phyloP scores from a whole-genome alignment of 1,140 invertebrate species.

The Sarcophaga peregrina region DNA sequence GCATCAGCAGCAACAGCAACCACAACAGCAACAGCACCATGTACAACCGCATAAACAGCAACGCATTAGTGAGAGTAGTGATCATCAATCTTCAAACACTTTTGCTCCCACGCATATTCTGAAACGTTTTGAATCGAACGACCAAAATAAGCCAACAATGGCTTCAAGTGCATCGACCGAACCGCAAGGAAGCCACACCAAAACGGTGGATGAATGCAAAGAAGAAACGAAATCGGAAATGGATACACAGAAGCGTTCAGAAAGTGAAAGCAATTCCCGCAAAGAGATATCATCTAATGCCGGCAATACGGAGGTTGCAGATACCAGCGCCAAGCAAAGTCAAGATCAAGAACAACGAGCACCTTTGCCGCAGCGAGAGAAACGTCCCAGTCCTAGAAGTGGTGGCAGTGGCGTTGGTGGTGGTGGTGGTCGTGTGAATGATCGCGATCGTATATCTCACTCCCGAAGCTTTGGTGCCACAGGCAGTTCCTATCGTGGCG shows the following conservation, averaged over 20 bases:
- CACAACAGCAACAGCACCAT: constrained; percentile 45
- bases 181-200: not conserved
- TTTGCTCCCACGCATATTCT: constrained; percentile 58
- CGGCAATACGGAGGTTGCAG: not conserved
- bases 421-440: constrained; percentile 51
- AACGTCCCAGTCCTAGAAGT: constrained; percentile 64
- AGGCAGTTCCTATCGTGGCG: constrained; percentile 48
- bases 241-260: constrained; percentile 45
- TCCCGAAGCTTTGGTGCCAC: constrained; percentile 61
- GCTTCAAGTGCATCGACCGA: constrained; percentile 39
- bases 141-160: constrained; percentile 47
- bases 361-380: constrained; percentile 44
- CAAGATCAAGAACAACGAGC: constrained; percentile 31
- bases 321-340: constrained; percentile 3
- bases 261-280: constrained; percentile 48
- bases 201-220: constrained; percentile 32
- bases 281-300: constrained; percentile 1
- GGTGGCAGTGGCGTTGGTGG: constrained; percentile 56
- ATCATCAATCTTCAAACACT: not conserved
- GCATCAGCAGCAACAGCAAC: constrained; percentile 8
- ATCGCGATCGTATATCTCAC: constrained; percentile 54
- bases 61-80: constrained; percentile 16
- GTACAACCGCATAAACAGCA: constrained; percentile 46
- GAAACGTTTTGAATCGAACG: constrained; percentile 51
- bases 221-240: constrained; percentile 39